Percentiles rank a stretch among this genome's conserved stretches.
These are phyloP conservation scores for Eolophus roseicapilla DNA, from an alignment of 2,113 vertebrate genomes.

Conservation along the genomic window DNA sequence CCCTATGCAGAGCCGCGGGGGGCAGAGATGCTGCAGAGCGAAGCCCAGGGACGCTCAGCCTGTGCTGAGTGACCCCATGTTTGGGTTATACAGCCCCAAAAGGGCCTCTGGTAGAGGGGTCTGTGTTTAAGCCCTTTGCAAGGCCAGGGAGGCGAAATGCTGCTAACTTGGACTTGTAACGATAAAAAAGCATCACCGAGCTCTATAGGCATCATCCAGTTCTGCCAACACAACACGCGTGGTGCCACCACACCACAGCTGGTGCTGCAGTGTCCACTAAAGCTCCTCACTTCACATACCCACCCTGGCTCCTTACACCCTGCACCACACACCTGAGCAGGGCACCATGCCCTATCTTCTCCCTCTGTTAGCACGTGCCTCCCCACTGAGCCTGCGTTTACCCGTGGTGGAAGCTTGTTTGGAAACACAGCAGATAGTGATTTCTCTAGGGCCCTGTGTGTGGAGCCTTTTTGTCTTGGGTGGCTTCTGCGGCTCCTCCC, in stretches of 20 bases:
- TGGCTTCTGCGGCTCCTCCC: slow-evolving; percentile 43
- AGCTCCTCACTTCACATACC: neutral
- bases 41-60: neutral
- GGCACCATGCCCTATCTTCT: neutral
- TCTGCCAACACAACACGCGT: neutral
- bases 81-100: neutral
- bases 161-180: neutral
- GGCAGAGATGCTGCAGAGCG: neutral
- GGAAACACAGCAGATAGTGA: neutral
- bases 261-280: accelerated
- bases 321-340: accelerated
- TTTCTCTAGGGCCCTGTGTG: neutral
- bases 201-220: neutral
- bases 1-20: neutral
- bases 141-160: neutral
- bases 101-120: neutral
- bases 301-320: neutral
- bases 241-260: neutral
- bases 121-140: neutral
- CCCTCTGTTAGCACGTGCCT: neutral
- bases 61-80: neutral
- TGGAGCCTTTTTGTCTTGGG: slow-evolving; percentile 16
- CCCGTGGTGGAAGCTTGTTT: neutral
- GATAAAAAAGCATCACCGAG: accelerated
- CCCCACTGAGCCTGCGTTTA: neutral